These are phyloP conservation scores for Etheostoma cragini DNA, from an alignment of 2,113 vertebrate species.

Conservation along the genomic window DNA sequence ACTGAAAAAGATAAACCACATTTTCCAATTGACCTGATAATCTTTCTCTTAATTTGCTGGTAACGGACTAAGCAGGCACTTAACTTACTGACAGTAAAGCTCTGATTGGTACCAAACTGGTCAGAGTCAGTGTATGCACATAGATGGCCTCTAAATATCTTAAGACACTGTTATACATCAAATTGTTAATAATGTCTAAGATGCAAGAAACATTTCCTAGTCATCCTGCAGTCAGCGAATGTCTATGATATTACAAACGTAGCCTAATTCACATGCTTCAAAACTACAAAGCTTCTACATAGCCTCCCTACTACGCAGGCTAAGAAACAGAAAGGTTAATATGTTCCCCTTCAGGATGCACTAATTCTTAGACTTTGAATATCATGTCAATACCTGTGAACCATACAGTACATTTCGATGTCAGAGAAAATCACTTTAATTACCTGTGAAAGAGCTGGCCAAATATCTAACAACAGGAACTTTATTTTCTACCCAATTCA, in stretches of 20 bases:
- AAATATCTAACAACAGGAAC: neutral
- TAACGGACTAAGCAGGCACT: neutral
- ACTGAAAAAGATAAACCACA: neutral
- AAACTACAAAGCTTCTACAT: conserved; percentile 15
- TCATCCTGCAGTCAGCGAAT: neutral
- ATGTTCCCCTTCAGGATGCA: conserved; percentile 36
- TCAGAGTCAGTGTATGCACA: no score
- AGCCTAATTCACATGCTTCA: neutral
- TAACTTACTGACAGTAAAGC: neutral
- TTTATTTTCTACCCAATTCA: neutral
- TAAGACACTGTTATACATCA: neutral
- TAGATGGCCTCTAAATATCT: neutral
- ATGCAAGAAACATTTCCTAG: no score
- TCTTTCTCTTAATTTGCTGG: neutral
- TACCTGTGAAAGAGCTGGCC: neutral
- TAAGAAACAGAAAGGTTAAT: neutral
- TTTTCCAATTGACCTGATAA: neutral
- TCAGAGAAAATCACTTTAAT: neutral
- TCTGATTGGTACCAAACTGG: neutral
- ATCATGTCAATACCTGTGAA: neutral
- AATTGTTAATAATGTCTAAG: neutral
- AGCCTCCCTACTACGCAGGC: neutral
- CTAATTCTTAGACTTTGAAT: conserved; percentile 1
- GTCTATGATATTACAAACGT: neutral
- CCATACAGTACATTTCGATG: neutral